Base-by-base conservation (phyloP, 2,888 invertebrate species). In the Cantharis rufa region DNA sequence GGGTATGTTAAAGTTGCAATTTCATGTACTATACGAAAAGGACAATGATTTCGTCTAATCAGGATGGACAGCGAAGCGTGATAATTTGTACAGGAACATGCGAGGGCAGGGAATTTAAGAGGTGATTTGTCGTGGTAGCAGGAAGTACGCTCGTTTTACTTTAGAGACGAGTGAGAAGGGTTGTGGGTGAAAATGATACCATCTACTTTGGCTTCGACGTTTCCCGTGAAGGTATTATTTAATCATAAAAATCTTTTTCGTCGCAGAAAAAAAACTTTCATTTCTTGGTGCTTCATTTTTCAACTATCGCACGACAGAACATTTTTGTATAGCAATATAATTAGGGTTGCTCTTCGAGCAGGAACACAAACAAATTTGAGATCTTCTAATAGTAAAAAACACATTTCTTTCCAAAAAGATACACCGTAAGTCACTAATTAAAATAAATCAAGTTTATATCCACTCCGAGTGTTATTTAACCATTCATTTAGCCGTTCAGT, bases 71-170 rank as follows among this genome's bases (percentile, higher is more conserved):
- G 74, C 80, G 81, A 80, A 83, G 82, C 83, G 84, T 79, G 80
- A 81, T 84, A 85, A 85, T 85, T 84, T 79, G 82, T 81, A 84
- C 84, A 85, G 85, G 86, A 85, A 86, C 84, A 84, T 82, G 82
- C 81, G 21, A 66, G 24, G 64, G 21, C 24, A 24, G 64, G 2
- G 32, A 32, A 32, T 64, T 64, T 64, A 64, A 64, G 16, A 64
- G 64, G 13, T 13, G 16, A 24, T 63, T 15, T 63, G 63, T 63
- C 18, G 63, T 66, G 48, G 48, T 48, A 48, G 79, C 81, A 82
- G 83, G 83, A 83, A 83, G 83, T 83, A 74, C 83, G 82, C 82
- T 80, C 80, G 78, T 82, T 83, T 80, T 79, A 66, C 76, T 61
- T 71, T 32, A 69, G 74, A 76, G 13, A 28, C 72, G 70, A 78